phyloP scores from a whole-genome alignment of 2,888 invertebrate genomes.

The Leistus spinibarbis region DNA sequence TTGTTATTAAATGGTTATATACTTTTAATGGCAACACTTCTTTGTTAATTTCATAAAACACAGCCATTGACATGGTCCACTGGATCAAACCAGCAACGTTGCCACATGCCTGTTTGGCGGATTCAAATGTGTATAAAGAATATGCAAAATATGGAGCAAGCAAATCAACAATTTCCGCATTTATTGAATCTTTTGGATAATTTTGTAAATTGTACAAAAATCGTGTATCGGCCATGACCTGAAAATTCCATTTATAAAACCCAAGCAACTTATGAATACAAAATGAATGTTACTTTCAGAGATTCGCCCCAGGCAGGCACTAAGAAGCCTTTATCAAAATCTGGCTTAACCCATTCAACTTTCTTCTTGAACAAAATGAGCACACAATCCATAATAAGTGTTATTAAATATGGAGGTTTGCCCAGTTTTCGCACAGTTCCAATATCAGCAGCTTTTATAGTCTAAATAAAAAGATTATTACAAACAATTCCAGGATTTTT shows the following conservation, averaged over 20 bases:
- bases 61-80: slow-evolving; percentile 87
- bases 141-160: slow-evolving; percentile 76
- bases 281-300: slow-evolving; percentile 65
- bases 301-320: slow-evolving; percentile 84
- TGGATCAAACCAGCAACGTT: slow-evolving; percentile 88
- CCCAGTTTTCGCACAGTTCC: slow-evolving; percentile 87
- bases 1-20: slow-evolving; percentile 28
- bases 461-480: slow-evolving; percentile 59
- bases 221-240: slow-evolving; percentile 81
- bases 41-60: slow-evolving; percentile 84
- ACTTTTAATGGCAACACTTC: slow-evolving; percentile 84
- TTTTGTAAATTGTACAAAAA: slow-evolving; percentile 79
- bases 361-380: slow-evolving; percentile 78
- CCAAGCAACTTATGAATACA: neutral
- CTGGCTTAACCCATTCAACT: slow-evolving; percentile 72
- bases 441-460: slow-evolving; percentile 88
- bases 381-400: slow-evolving; percentile 90
- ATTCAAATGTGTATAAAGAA: slow-evolving; percentile 76
- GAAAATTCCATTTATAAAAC: slow-evolving; percentile 49
- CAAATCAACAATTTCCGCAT: slow-evolving; percentile 85
- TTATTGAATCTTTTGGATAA: slow-evolving; percentile 86
- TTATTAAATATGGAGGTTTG: slow-evolving; percentile 88
- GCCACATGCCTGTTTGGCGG: slow-evolving; percentile 85
- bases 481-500: neutral
- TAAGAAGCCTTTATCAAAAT: slow-evolving; percentile 75